phyloP scores from a whole-genome alignment of 2,113 vertebrate genomes.

The Hystrix brachyura region DNA sequence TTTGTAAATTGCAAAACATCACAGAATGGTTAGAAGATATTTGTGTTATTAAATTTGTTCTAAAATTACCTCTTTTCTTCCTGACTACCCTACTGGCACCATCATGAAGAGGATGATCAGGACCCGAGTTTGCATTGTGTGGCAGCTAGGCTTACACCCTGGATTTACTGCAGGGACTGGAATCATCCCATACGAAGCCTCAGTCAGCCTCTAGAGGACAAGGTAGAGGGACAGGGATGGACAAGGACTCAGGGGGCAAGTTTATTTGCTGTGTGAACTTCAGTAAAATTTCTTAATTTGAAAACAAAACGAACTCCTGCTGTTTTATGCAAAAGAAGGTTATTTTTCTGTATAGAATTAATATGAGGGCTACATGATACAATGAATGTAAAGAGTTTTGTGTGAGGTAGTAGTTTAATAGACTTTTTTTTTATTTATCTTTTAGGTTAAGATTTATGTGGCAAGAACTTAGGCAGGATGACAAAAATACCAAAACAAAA shows the following conservation, averaged over 20 bases:
- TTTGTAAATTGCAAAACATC: not conserved
- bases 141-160: rapidly evolving
- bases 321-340: not conserved
- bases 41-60: not conserved
- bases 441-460: not conserved
- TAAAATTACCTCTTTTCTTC: not conserved
- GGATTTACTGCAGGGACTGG: too few relatives aligned
- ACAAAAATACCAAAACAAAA: not conserved
- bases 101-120: not conserved
- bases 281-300: not conserved
- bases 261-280: not conserved
- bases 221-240: rapidly evolving
- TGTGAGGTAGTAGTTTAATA: not conserved
- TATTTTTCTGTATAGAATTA: not conserved
- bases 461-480: not conserved
- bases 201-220: not conserved
- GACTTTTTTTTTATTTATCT: not conserved
- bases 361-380: not conserved
- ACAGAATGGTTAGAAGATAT: not conserved
- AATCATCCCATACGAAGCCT: rapidly evolving
- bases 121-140: not conserved
- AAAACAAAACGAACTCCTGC: not conserved
- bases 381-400: not conserved
- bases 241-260: too few relatives aligned
- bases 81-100: not conserved